These are phyloP conservation scores for Drosophila equinoxialis DNA, from an alignment of 1,140 invertebrate genomes.

Conservation along the genomic window DNA sequence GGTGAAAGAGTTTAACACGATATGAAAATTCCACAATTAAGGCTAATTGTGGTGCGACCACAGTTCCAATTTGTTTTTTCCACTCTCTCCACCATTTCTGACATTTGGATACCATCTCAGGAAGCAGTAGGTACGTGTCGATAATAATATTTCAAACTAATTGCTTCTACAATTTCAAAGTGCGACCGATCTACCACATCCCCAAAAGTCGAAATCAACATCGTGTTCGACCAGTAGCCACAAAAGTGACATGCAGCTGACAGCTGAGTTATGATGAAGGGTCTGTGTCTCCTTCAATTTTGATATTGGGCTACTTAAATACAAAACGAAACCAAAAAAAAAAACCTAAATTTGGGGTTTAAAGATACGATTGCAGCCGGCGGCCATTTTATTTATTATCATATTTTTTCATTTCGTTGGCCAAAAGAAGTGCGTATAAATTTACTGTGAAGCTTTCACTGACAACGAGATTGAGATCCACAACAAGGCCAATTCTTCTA, in stretches of 20 bases:
- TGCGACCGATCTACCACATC: conserved; percentile 40
- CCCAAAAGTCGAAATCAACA: conserved; percentile 28
- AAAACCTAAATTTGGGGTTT: conserved; percentile 65
- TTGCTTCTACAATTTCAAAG: conserved; percentile 74
- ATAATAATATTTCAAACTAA: conserved; percentile 80
- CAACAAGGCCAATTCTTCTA: conserved; percentile 44
- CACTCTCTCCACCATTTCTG: not conserved
- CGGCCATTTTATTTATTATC: conserved; percentile 62
- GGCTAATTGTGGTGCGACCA: conserved; percentile 70
- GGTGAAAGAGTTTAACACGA: conserved; percentile 81
- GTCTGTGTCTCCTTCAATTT: conserved; percentile 10
- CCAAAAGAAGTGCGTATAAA: conserved; percentile 67
- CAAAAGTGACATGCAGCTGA: conserved; percentile 82
- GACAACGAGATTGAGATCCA: conserved; percentile 40
- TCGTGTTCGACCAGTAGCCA: conserved; percentile 59
- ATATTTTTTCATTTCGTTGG: conserved; percentile 10
- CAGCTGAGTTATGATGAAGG: conserved; percentile 79
- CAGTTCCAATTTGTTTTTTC: conserved; percentile 22
- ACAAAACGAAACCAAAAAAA: not conserved
- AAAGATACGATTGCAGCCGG: conserved; percentile 50
- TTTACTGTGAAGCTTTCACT: conserved; percentile 77
- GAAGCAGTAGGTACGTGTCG: conserved; percentile 66
- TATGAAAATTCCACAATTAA: conserved; percentile 72
- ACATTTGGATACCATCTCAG: conserved; percentile 31
- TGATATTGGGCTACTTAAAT: conserved; percentile 37